Evolutionary conservation across 2,797 vertebrate genomes (phyloP).

Genomic region (Lindbergichthys nudifrons): DNA sequence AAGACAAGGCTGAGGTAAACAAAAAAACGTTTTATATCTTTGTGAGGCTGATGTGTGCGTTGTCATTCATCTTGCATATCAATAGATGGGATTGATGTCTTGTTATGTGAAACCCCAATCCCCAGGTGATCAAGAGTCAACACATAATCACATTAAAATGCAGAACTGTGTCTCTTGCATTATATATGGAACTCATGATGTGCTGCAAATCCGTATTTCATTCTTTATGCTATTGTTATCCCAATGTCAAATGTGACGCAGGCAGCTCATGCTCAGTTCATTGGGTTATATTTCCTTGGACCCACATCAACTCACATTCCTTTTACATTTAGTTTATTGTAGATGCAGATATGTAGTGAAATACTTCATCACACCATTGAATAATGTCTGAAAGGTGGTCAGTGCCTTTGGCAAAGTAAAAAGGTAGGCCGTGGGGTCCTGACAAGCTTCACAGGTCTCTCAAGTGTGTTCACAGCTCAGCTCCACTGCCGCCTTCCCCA

Average conservation of each 20-base stretch:
- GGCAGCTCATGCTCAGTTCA: not conserved
- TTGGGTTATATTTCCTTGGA: slow-evolving; percentile 1
- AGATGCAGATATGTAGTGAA: slow-evolving; percentile 1
- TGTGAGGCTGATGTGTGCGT: slow-evolving; percentile 17
- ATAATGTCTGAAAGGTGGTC: slow-evolving; percentile 7
- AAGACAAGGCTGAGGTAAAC: slow-evolving; percentile 44
- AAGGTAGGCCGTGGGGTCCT: slow-evolving; percentile 10
- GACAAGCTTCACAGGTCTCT: slow-evolving; percentile 41
- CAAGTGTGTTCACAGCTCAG: slow-evolving; percentile 45
- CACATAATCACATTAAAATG: slow-evolving; percentile 35
- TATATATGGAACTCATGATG: slow-evolving; percentile 23
- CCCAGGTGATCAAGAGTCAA: not conserved
- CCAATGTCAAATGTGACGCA: not conserved
- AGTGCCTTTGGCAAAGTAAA: slow-evolving; percentile 30
- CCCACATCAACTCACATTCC: not conserved
- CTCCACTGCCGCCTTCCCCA: slow-evolving; percentile 39
- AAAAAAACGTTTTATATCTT: slow-evolving; percentile 38
- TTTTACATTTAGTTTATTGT: not conserved
- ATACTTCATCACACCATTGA: not conserved
- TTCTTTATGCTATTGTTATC: not conserved
- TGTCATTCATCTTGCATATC: slow-evolving; percentile 19
- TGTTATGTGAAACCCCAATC: slow-evolving; percentile 24
- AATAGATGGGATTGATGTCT: slow-evolving; percentile 34
- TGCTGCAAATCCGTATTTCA: slow-evolving; percentile 8
- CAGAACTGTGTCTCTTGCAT: slow-evolving; percentile 9